phyloP scores from a whole-genome alignment of 2,797 vertebrate species.

The Florisuga fusca region DNA sequence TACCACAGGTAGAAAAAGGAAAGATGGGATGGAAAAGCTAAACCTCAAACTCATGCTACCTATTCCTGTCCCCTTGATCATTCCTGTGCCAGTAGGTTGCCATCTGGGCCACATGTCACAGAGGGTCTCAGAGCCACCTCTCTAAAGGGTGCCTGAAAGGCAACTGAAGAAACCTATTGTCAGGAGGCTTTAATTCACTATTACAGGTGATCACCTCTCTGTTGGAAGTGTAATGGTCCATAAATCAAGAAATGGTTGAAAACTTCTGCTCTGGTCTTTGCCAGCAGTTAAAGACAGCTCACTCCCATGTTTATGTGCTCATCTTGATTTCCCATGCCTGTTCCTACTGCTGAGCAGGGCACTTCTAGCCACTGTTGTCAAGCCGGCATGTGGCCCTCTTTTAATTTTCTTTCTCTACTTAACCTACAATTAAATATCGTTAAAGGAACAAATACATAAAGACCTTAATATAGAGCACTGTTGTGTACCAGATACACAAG shows the following conservation, averaged over 20 bases:
- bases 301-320: neutral
- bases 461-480: neutral
- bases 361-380: neutral
- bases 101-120: neutral
- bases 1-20: neutral
- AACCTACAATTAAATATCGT: neutral
- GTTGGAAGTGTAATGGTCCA: neutral
- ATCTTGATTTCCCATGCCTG: neutral
- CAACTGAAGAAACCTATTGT: neutral
- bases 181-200: slow-evolving; percentile 37
- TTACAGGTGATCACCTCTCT: neutral
- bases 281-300: neutral
- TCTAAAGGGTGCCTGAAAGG: neutral
- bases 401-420: slow-evolving; percentile 2
- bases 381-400: neutral
- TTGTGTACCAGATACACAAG: neutral
- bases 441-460: neutral
- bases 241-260: slow-evolving; percentile 37
- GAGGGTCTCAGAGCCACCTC: neutral
- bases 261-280: slow-evolving; percentile 12
- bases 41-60: neutral
- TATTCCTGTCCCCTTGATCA: neutral
- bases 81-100: neutral
- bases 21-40: neutral
- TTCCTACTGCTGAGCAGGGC: neutral